Conservation (phyloP, 2,797 vertebrate species). For the Discoglossus pictus region DNA sequence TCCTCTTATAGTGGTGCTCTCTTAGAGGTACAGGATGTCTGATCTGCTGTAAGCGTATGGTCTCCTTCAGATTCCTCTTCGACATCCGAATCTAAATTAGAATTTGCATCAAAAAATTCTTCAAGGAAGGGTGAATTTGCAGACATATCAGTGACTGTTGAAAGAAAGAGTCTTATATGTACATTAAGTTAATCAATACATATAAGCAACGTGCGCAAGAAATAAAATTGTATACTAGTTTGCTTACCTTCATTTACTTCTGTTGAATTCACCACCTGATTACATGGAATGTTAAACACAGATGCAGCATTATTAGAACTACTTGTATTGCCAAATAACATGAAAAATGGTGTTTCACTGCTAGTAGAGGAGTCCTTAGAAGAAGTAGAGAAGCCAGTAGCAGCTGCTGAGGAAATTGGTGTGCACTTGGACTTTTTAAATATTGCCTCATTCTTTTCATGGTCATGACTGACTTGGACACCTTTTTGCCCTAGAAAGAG, state of each 20-base stretch:
- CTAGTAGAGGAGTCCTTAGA: too few relatives aligned
- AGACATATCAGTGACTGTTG: not conserved
- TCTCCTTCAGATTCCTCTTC: constrained; percentile 48
- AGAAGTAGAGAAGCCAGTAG: too few relatives aligned
- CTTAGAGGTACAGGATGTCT: too few relatives aligned
- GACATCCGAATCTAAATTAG: constrained; percentile 46
- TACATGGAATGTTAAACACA: not conserved
- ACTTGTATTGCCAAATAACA: not conserved
- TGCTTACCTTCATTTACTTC: constrained; percentile 7
- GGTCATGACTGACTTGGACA: not conserved
- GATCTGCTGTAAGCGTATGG: constrained; percentile 7
- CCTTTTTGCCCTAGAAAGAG: not conserved
- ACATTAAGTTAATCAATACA: not conserved
- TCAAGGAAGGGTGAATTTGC: constrained; percentile 12
- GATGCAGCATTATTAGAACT: not conserved
- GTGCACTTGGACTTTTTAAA: constrained; percentile 13
- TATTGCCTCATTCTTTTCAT: not conserved
- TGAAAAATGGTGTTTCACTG: not conserved
- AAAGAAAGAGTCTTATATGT: not conserved
- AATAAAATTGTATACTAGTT: not conserved
- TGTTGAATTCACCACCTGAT: not conserved
- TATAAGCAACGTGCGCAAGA: too few relatives aligned
- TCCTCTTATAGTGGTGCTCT: too few relatives aligned
- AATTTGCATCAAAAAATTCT: constrained; percentile 28
- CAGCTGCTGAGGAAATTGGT: not conserved